A percentile compares a stretch with the other conserved stretches of the same genome.
These are phyloP conservation scores for Melipona bicolor DNA, from an alignment of 2,888 invertebrate genomes.

Conservation along the genomic window DNA sequence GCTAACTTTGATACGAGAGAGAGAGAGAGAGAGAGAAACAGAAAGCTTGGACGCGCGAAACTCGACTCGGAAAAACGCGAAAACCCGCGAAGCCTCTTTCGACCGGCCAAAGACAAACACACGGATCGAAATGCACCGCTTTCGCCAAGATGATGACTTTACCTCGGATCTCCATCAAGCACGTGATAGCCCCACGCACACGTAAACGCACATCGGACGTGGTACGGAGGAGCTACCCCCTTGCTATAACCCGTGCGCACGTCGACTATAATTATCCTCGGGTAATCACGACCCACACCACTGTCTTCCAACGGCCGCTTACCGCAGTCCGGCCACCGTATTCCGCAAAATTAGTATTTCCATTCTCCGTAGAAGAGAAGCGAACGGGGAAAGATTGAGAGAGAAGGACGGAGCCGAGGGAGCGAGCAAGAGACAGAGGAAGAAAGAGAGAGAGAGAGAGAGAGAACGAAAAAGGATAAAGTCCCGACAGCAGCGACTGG, in stretches of 20 bases:
- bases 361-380: slow-evolving; percentile 79
- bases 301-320: slow-evolving; percentile 79
- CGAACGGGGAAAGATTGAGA: slow-evolving; percentile 48
- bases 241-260: slow-evolving; percentile 72
- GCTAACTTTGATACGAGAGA: not conserved
- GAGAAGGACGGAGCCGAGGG: slow-evolving; percentile 1
- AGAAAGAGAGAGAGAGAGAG: not conserved
- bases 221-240: slow-evolving; percentile 60
- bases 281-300: slow-evolving; percentile 83
- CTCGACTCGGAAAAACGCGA: slow-evolving; percentile 1
- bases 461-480: slow-evolving; percentile 51
- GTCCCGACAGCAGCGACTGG: slow-evolving; percentile 59
- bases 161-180: slow-evolving; percentile 63
- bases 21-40: not conserved
- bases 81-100: not conserved
- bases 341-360: slow-evolving; percentile 85
- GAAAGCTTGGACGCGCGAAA: not conserved
- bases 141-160: slow-evolving; percentile 59
- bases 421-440: not conserved
- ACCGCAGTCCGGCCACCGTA: slow-evolving; percentile 84
- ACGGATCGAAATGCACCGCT: slow-evolving; percentile 40
- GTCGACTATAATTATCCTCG: slow-evolving; percentile 83
- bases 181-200: slow-evolving; percentile 67
- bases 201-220: slow-evolving; percentile 69
- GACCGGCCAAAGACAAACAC: not conserved